A percentile compares a stretch with the other conserved stretches of the same genome.
Evolutionary conservation across 1,140 invertebrate species (phyloP).

Genomic region (Colletes latitarsis): DNA sequence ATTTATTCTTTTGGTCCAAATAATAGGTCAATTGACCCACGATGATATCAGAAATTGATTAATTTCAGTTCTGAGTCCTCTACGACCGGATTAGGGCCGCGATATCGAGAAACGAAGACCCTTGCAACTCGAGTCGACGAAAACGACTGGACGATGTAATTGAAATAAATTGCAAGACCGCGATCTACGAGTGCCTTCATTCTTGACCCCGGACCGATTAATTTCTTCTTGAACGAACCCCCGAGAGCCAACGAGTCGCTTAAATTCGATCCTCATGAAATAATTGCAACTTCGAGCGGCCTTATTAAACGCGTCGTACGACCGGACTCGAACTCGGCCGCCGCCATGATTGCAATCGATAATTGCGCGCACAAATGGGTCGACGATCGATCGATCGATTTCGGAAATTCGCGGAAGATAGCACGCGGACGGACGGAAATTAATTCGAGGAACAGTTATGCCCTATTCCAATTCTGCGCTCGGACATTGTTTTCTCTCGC

Average conservation of each 20-base stretch:
- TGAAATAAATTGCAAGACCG: background rate
- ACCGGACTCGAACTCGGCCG: background rate
- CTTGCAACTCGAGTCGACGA: background rate
- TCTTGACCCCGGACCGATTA: background rate
- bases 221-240: background rate
- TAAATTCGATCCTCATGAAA: background rate
- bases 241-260: too few species aligned
- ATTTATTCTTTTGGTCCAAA: too few species aligned
- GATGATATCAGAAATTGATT: too few species aligned
- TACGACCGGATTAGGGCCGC: background rate
- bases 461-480: background rate
- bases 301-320: background rate
- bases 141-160: background rate
- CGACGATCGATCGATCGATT: background rate
- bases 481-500: background rate
- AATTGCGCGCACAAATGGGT: background rate
- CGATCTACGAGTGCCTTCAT: background rate
- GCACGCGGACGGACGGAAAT: conserved; percentile 9
- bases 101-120: background rate
- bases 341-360: conserved; percentile 18
- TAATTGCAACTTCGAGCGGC: background rate
- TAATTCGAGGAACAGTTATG: conserved; percentile 30
- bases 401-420: conserved; percentile 12
- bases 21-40: too few species aligned
- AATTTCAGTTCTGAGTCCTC: too few species aligned